These are phyloP conservation scores for Drosophila tani DNA, from an alignment of 1,140 invertebrate genomes.

Conservation along the genomic window DNA sequence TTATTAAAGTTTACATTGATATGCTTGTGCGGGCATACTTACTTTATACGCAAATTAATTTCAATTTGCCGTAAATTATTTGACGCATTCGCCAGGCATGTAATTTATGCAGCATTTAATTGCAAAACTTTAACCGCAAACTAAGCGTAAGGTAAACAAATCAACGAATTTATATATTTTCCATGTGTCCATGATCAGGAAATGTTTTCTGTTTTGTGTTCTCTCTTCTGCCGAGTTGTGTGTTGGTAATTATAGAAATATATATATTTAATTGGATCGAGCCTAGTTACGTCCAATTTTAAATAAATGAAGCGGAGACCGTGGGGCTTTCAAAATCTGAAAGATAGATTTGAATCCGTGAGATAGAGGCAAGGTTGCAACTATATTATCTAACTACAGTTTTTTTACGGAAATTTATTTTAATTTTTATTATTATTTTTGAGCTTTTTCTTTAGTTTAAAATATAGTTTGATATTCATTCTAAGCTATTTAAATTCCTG, in stretches of 20 bases:
- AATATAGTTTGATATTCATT: too few relatives aligned
- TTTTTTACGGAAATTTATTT: too few relatives aligned
- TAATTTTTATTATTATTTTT: too few relatives aligned
- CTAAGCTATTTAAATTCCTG: background rate
- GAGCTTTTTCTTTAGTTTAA: too few relatives aligned
- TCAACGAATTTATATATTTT: slow-evolving; percentile 23
- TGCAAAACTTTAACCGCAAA: slow-evolving; percentile 60
- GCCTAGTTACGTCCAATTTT: background rate
- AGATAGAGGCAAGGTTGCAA: too few relatives aligned
- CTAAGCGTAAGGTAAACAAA: slow-evolving; percentile 54
- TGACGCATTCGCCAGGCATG: slow-evolving; percentile 25
- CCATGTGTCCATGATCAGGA: slow-evolving; percentile 25
- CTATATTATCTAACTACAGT: too few relatives aligned
- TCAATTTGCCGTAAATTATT: slow-evolving; percentile 45
- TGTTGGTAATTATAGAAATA: slow-evolving; percentile 2
- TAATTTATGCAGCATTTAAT: slow-evolving; percentile 64
- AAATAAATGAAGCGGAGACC: background rate
- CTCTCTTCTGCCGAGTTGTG: background rate
- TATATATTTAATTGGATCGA: background rate
- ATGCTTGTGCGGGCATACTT: slow-evolving; percentile 4
- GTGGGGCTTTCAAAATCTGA: too few relatives aligned
- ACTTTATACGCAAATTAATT: slow-evolving; percentile 34
- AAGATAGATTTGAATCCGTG: too few relatives aligned
- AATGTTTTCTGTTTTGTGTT: background rate
- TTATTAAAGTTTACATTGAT: slow-evolving; percentile 35